A percentile compares a stretch with the other conserved stretches of the same genome.
These are phyloP conservation scores for Syrmaticus mikado DNA, from an alignment of 2,113 vertebrate genomes.

Conservation along the genomic window DNA sequence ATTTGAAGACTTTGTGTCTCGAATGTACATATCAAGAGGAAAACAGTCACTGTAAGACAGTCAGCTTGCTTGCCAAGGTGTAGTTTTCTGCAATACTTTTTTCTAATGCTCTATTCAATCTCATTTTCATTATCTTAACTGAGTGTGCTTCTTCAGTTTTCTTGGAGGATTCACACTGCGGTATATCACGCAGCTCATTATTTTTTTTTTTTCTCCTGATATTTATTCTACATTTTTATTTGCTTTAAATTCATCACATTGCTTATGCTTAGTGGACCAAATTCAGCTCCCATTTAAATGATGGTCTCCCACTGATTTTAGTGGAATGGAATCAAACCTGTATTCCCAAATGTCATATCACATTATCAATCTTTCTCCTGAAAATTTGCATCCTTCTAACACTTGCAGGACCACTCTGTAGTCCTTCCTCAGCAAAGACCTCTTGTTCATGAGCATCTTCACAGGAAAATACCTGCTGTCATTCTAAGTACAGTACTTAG, in stretches of 20 bases:
- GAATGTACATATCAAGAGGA: accelerated
- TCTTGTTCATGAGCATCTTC: background rate
- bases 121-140: background rate
- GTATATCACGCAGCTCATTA: background rate
- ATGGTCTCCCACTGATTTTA: background rate
- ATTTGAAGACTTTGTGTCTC: background rate
- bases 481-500: conserved; percentile 5
- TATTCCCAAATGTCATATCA: background rate
- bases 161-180: background rate
- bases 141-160: background rate
- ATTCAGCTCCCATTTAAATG: background rate
- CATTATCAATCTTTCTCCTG: background rate
- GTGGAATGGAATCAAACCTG: background rate
- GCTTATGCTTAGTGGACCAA: background rate
- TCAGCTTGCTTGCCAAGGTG: background rate
- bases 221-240: background rate
- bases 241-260: background rate
- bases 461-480: conserved; percentile 28
- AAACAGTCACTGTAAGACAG: background rate
- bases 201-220: background rate
- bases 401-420: background rate
- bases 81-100: background rate
- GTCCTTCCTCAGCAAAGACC: background rate
- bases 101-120: background rate
- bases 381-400: background rate